Base-by-base conservation (phyloP, 92 coral and sea anemone genomes). In the Paramuricea clavata region DNA sequence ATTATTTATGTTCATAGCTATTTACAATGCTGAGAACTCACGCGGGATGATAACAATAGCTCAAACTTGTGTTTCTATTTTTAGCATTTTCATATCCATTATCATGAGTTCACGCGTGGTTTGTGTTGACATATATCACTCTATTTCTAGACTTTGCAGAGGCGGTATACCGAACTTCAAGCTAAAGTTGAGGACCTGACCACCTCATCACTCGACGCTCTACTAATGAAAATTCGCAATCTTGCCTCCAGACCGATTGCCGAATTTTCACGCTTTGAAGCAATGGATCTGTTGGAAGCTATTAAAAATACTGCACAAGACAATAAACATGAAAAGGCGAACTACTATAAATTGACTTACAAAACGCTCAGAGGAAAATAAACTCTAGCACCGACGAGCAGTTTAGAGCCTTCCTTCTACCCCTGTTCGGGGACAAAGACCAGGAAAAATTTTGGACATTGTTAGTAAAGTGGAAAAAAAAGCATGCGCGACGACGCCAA, bases 361-460 rank as follows among this genome's bases (percentile, higher is more conserved):
- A 83, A 88, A 57, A 88, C 88, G 17, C 88, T 88, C 8, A 34
- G 83, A n/a, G 49, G 57, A 15, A 83, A 56, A 15, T 72, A 69
- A 71, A 83, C 33, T 22, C 26, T 22, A 11, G 11, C 1, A 39
- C 88, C 33, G 73, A 83, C 13, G 79, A 73, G 62, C 78, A 82
- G 73, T 82, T 88, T 42, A 32, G 65, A 25, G 44, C 35, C n/a
- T 83, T 36, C 44, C 74, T 88, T 25, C 35, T 82, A 32, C 88
- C 88, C 15, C 65, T 83, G 10, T 62, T 88, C 31, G 91, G 91
- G 2, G 91, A 88, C 56, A 88, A 88, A 31, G 88, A 88, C 33
- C 91, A 88, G n/a, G n/a, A n/a, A n/a, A n/a, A n/a, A n/a, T n/a
- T n/a, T n/a, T n/a, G 35, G 88, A 88, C 74, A 35, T 68, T 1